Base-by-base conservation (phyloP, 92 coral and sea anemone species). In the Scolanthus callimorphus region DNA sequence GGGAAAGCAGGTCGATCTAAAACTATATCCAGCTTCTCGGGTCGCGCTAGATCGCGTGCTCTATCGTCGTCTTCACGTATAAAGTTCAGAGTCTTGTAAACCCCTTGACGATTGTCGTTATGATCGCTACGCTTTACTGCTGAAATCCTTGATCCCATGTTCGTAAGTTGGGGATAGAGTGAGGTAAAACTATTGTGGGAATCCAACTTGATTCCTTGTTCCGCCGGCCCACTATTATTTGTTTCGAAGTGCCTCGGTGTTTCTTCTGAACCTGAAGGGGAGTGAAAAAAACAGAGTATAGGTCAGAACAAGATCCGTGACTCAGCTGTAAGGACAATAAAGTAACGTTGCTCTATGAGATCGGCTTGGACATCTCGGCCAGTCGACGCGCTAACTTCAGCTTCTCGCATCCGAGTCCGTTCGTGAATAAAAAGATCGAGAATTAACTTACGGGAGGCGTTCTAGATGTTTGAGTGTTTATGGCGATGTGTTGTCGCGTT, bases 131-230 rank as follows among this genome's bases (percentile, higher is more conserved):
- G 69, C 70, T 94, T 94, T 27, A 86, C 91, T 64, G 97, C 86
- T 49, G 99, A 94, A 30, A 94, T 94, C 59, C 99, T 72, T 67
- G 99, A 90, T 61, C 99, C 99, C 99, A 94, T 94, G 74, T 43
- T 67, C 56, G 57, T 58, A 44, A 82, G 74, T 6, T 34, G 41
- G 83, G 89, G 83, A 69, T 69, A 60, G 64, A 60, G 64, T 48
- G 70, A 38, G n/a, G n/a, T n/a, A 30, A 80, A 65, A 54, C 73
- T 62, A 56, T 55, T 62, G 55, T 59, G 73, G 37, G 88, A 38
- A 69, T 76, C 88, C 88, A 81, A 81, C 88, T 66, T 76, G 89
- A 56, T 69, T 38, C 17, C 31, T 30, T 50, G 54, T 11, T 29
- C n/a, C n/a, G n/a, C n/a, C n/a, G n/a, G n/a, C n/a, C n/a, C n/a